Evolutionary conservation across 2,888 invertebrate species (phyloP).

Genomic region (Napeogenes sylphis): DNA sequence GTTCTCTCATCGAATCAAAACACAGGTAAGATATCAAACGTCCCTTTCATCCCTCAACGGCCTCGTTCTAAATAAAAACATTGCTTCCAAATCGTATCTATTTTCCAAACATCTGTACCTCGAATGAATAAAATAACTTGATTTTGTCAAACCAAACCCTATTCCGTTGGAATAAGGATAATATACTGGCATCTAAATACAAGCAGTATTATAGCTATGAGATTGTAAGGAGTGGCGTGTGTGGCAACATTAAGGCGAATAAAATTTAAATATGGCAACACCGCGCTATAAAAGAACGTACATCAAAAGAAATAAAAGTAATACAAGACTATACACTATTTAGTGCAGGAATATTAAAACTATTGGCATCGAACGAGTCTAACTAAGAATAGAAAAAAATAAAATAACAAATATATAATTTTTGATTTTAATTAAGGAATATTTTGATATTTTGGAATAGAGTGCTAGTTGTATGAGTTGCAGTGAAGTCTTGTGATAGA

Average conservation of each 20-base stretch:
- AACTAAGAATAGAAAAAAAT: too few species aligned
- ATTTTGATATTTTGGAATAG: too few species aligned
- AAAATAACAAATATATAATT: too few species aligned
- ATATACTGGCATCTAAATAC: slow-evolving; percentile 11
- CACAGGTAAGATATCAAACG: slow-evolving; percentile 67
- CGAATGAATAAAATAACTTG: slow-evolving; percentile 32
- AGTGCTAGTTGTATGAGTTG: too few species aligned
- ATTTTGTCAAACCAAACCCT: slow-evolving; percentile 37
- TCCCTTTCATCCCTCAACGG: slow-evolving; percentile 55
- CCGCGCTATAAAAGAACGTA: slow-evolving; percentile 66
- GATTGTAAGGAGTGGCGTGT: slow-evolving; percentile 70
- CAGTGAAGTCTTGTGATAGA: too few species aligned
- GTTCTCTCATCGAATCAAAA: slow-evolving; percentile 50
- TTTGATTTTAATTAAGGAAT: too few species aligned
- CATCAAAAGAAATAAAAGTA: slow-evolving; percentile 55
- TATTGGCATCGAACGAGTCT: too few species aligned
- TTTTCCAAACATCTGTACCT: slow-evolving; percentile 63
- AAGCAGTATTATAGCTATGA: slow-evolving; percentile 62
- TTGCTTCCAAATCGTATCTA: slow-evolving; percentile 72
- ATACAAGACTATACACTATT: slow-evolving; percentile 9
- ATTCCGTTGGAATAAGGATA: slow-evolving; percentile 31
- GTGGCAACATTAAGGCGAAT: slow-evolving; percentile 76
- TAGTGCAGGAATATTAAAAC: too few species aligned
- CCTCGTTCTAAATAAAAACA: slow-evolving; percentile 75
- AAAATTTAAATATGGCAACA: slow-evolving; percentile 77